These are phyloP conservation scores for Hoplodrina ambigua DNA, from an alignment of 2,888 invertebrate genomes.

Conservation along the genomic window DNA sequence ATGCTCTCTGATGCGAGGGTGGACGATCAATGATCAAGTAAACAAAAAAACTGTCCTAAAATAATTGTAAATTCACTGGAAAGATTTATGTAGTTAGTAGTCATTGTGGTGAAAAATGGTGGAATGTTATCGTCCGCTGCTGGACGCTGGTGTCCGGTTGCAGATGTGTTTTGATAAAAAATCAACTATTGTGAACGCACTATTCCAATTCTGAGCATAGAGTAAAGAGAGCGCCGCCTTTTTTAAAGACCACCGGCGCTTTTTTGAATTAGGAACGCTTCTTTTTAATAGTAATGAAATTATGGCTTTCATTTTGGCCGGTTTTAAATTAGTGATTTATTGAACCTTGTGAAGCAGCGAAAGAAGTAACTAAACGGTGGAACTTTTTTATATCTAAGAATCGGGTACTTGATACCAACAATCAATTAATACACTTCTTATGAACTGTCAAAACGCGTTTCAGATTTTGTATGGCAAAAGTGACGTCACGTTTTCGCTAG, in stretches of 20 bases:
- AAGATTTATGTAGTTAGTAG: slow-evolving; percentile 88
- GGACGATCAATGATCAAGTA: slow-evolving; percentile 85
- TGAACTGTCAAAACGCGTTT: too few species aligned
- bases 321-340: slow-evolving; percentile 25
- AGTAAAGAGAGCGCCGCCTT: slow-evolving; percentile 61
- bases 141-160: slow-evolving; percentile 83
- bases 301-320: slow-evolving; percentile 24
- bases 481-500: too few species aligned
- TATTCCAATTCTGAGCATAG: slow-evolving; percentile 70
- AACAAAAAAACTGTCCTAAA: slow-evolving; percentile 80
- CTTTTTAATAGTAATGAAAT: slow-evolving; percentile 45
- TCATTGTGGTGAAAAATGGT: slow-evolving; percentile 79
- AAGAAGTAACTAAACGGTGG: neutral
- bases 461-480: too few species aligned
- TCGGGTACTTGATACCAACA: neutral
- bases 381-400: neutral
- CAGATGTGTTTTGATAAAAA: slow-evolving; percentile 81
- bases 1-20: slow-evolving; percentile 86
- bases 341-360: neutral
- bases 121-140: slow-evolving; percentile 71
- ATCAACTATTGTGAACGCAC: slow-evolving; percentile 62
- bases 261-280: slow-evolving; percentile 58
- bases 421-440: too few species aligned
- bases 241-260: slow-evolving; percentile 65
- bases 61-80: slow-evolving; percentile 87